Evolutionary conservation across 2,113 vertebrate genomes (phyloP).

Genomic region (Zosterops borbonicus): DNA sequence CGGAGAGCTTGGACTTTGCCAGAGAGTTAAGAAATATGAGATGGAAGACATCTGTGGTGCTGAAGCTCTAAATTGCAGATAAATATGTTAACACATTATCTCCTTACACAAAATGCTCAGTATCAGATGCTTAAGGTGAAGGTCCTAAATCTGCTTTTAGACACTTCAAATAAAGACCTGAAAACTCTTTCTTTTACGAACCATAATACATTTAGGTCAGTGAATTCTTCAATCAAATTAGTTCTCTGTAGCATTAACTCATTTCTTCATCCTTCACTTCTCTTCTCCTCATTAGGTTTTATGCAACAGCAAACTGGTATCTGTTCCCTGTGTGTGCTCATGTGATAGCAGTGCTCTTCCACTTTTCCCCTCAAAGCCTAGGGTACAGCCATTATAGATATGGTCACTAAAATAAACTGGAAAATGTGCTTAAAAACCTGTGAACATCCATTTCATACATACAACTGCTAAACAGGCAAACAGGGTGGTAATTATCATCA

Average conservation of each 20-base stretch:
- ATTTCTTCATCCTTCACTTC: constrained; percentile 12
- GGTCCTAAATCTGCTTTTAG: not conserved
- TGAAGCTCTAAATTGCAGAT: not conserved
- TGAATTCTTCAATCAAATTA: constrained; percentile 12
- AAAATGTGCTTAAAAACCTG: not conserved
- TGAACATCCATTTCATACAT: not conserved
- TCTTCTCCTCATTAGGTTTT: not conserved
- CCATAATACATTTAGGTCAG: not conserved
- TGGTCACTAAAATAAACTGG: not conserved
- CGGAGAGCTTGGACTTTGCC: not conserved
- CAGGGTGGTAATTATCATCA: not conserved
- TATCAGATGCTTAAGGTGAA: not conserved
- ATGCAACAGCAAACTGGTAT: not conserved
- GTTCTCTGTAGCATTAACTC: not conserved
- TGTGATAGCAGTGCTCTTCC: not conserved
- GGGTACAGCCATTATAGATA: not conserved
- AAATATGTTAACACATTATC: not conserved
- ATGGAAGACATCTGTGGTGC: not conserved
- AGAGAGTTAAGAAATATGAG: not conserved
- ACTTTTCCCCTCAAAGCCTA: not conserved
- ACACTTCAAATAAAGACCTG: not conserved
- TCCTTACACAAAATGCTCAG: not conserved
- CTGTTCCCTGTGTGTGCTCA: not conserved
- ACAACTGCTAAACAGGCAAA: not conserved
- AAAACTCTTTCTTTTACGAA: not conserved